A percentile compares a stretch with the other conserved stretches of the same genome.
Conservation (phyloP, 2,888 invertebrate species). For the Chymomyza caudatula region DNA sequence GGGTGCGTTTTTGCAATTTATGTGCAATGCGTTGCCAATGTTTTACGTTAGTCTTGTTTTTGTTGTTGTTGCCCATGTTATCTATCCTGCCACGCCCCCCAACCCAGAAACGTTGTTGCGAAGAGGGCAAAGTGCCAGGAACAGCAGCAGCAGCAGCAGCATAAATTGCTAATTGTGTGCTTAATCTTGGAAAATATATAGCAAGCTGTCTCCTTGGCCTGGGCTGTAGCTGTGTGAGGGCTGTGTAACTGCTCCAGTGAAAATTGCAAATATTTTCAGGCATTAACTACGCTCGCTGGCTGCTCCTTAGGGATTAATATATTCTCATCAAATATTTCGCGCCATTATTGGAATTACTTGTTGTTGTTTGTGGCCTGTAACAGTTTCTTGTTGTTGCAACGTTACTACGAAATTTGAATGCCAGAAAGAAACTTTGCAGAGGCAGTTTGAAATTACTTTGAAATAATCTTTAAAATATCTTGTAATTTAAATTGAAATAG, state of each 20-base stretch:
- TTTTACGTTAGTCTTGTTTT: too few species aligned
- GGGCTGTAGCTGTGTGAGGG: not conserved
- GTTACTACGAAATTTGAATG: too few species aligned
- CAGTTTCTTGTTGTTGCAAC: not conserved
- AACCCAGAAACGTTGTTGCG: not conserved
- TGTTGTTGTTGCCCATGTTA: constrained; percentile 30
- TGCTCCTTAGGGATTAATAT: constrained; percentile 63
- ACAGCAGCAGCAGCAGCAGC: constrained; percentile 22
- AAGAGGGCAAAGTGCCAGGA: constrained; percentile 11
- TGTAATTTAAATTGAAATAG: not conserved
- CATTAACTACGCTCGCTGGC: constrained; percentile 19
- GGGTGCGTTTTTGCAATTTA: constrained; percentile 64
- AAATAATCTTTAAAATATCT: not conserved
- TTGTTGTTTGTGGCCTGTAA: not conserved
- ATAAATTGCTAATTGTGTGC: constrained; percentile 69
- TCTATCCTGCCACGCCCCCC: constrained; percentile 44
- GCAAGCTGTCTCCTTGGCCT: constrained; percentile 37
- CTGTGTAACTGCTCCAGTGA: constrained; percentile 16
- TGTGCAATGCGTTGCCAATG: constrained; percentile 65
- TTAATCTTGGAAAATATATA: constrained; percentile 66
- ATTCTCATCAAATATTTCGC: constrained; percentile 73
- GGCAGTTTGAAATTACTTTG: not conserved
- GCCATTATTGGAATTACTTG: constrained; percentile 66
- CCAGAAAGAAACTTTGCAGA: not conserved
- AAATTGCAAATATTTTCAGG: constrained; percentile 50